These are phyloP conservation scores for Panzeria rudis DNA, from an alignment of 2,888 invertebrate genomes.

Conservation along the genomic window DNA sequence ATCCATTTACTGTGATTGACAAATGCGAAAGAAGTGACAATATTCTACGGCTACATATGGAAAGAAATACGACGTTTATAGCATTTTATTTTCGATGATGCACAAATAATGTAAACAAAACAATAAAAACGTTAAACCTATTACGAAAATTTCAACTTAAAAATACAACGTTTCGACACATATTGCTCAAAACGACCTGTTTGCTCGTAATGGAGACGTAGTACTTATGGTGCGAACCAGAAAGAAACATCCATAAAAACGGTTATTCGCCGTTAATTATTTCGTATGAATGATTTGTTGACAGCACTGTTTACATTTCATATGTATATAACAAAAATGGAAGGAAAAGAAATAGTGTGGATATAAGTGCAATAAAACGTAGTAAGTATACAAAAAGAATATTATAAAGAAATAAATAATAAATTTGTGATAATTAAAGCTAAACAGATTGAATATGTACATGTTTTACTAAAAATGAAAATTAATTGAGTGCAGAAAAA, in stretches of 20 bases:
- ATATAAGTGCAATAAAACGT: constrained; percentile 5
- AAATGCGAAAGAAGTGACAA: too few species aligned
- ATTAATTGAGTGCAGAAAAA: constrained; percentile 70
- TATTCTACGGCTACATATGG: too few species aligned
- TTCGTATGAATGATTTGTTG: neutral
- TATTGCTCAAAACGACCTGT: too few species aligned
- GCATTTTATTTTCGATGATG: too few species aligned
- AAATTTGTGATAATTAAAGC: neutral
- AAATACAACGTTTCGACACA: too few species aligned
- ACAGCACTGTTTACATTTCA: constrained; percentile 34
- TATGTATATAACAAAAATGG: constrained; percentile 2
- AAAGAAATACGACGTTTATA: too few species aligned
- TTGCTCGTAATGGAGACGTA: too few species aligned
- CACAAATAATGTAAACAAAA: too few species aligned
- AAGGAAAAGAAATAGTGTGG: neutral
- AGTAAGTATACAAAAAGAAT: neutral
- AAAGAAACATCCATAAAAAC: neutral
- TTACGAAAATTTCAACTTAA: too few species aligned
- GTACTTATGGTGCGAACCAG: too few species aligned
- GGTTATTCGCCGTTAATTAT: neutral
- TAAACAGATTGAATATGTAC: neutral
- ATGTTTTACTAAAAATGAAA: constrained; percentile 18
- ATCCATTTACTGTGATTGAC: too few species aligned
- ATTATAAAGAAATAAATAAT: neutral
- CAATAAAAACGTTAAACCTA: too few species aligned